Evolutionary conservation across 2,888 invertebrate species (phyloP).

Genomic region (Nomada flava): DNA sequence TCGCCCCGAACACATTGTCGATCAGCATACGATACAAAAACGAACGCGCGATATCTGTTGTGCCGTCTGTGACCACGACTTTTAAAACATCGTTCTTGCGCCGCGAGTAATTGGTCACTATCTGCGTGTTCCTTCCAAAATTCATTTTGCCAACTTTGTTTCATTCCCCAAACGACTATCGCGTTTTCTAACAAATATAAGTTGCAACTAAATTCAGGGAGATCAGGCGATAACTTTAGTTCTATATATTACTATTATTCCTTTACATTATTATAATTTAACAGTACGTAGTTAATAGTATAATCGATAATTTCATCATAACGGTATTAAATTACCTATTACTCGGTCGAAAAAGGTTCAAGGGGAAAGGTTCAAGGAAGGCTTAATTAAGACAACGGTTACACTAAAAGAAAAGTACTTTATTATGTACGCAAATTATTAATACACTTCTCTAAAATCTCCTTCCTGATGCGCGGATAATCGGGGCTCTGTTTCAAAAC

Average conservation of each 20-base stretch:
- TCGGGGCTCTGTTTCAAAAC: slow-evolving; percentile 93
- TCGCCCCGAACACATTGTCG: slow-evolving; percentile 59
- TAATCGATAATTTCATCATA: no score
- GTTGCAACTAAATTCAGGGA: background rate
- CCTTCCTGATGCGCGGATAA: slow-evolving; percentile 96
- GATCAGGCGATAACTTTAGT: background rate
- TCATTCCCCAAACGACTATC: background rate
- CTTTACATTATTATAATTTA: no score
- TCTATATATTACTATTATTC: no score
- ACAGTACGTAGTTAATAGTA: no score
- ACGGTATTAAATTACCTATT: no score
- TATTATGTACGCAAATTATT: slow-evolving; percentile 89
- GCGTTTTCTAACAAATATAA: background rate
- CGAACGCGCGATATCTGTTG: slow-evolving; percentile 54
- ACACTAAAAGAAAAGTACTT: no score
- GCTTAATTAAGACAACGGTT: no score
- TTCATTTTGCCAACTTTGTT: slow-evolving; percentile 20
- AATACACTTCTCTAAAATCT: slow-evolving; percentile 96
- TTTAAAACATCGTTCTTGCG: slow-evolving; percentile 23
- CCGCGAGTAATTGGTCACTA: slow-evolving; percentile 5
- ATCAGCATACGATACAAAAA: slow-evolving; percentile 57
- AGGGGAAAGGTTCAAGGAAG: no score
- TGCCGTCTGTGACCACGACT: slow-evolving; percentile 65
- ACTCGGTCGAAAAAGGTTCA: no score
- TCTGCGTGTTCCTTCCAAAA: background rate